A percentile compares a stretch with the other conserved stretches of the same genome.
These are phyloP conservation scores for Solenodon paradoxus DNA, from an alignment of 2,113 vertebrate genomes.

Conservation along the genomic window DNA sequence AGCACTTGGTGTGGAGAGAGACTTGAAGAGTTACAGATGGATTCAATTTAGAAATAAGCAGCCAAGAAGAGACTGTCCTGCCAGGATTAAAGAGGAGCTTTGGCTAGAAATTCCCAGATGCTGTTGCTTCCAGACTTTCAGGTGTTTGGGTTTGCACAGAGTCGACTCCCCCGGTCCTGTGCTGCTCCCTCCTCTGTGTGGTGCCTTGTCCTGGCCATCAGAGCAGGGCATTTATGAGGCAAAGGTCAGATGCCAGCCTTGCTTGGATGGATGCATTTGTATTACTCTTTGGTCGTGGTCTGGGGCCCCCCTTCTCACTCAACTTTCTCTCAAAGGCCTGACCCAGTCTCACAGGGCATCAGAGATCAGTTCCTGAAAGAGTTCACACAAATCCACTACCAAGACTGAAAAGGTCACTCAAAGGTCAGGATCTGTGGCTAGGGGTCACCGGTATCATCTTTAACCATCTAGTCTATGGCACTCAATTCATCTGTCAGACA, in stretches of 20 bases:
- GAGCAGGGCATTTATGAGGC: neutral
- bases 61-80: neutral
- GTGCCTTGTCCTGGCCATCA: rapidly evolving
- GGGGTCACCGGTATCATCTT: neutral
- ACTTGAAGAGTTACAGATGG: neutral
- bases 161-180: rapidly evolving
- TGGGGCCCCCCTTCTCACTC: neutral
- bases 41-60: neutral
- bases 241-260: neutral
- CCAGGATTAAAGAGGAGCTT: neutral
- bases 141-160: neutral
- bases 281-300: neutral
- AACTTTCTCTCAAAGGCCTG: neutral
- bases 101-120: neutral
- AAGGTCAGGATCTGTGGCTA: slow-evolving; percentile 13
- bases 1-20: neutral
- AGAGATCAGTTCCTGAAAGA: neutral
- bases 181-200: too few relatives aligned
- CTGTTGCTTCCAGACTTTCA: neutral
- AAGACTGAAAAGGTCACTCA: slow-evolving; percentile 32
- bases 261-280: neutral
- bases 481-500: slow-evolving; percentile 35
- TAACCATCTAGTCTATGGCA: slow-evolving; percentile 17
- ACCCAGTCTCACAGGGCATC: neutral
- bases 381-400: neutral